Evolutionary conservation across 2,797 vertebrate species (phyloP).

Genomic region (Etheostoma nigrum): DNA sequence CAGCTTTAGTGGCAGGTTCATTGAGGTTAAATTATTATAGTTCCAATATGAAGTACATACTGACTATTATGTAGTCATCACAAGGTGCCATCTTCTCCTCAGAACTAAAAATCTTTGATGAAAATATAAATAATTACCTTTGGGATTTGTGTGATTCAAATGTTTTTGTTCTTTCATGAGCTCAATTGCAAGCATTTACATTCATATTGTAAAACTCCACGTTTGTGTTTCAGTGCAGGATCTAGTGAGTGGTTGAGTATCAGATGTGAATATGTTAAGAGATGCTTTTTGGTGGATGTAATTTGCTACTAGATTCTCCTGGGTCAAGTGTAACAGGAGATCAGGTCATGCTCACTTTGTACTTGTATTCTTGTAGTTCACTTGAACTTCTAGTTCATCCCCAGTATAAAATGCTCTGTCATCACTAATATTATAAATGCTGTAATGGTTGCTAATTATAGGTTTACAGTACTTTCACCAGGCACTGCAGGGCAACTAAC

Average conservation of each 20-base stretch:
- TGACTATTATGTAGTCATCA: not conserved
- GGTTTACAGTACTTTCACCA: slow-evolving; percentile 11
- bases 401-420: not conserved
- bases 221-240: not conserved
- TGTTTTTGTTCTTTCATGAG: not conserved
- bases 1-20: slow-evolving; percentile 47
- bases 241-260: not conserved
- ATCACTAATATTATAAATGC: slow-evolving; percentile 19
- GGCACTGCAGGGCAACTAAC: not conserved
- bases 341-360: not conserved
- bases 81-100: not conserved
- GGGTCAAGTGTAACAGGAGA: slow-evolving; percentile 24
- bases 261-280: slow-evolving; percentile 10
- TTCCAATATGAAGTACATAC: slow-evolving; percentile 8
- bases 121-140: not conserved
- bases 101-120: not conserved
- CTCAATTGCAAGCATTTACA: not conserved
- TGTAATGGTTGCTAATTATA: slow-evolving; percentile 61
- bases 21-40: slow-evolving; percentile 26
- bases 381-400: not conserved
- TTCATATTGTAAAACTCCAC: not conserved
- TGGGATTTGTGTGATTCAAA: not conserved
- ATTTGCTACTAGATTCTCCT: slow-evolving; percentile 41
- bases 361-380: too few species aligned
- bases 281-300: slow-evolving; percentile 12